Evolutionary conservation across 2,797 vertebrate species (phyloP), one percentile per base, ranked within the genome.

Genomic region (Labeo calbasu): DNA sequence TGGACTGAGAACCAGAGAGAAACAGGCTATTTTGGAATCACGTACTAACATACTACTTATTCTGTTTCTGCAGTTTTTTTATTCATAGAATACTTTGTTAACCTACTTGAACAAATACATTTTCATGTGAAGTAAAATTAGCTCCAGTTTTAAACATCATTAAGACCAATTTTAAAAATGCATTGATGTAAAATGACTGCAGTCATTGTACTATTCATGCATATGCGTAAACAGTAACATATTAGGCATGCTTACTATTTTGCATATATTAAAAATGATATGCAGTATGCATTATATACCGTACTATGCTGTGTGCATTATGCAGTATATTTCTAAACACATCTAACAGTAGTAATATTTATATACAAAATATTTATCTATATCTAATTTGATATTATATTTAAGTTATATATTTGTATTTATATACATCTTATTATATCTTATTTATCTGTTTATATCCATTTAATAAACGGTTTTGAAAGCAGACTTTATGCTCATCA

Each of bases 21-120:
- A 70, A 75, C 25, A 36, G 73, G 77, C 81, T 25, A 28, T 48
- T 77, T 78, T 48, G 40, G 23, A 63, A 50, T 65, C 10, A 5
- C 23, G 50, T 28, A 28, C 43, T 65, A 78, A 7, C 57, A 48
- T 48, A 28, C 7, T 17, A 59, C n/a, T 61, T 48, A 28, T 73
- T 19, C 71, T 28, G 15, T 50, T 73, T 19, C 55, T 43, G 43
- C 46, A 46, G 25, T n/a, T 9, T 50, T 72, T 72, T 72, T 28
- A 50, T 72, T 40, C 19, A 81, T 9, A 81, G 83, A n/a, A n/a
- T n/a, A n/a, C n/a, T n/a, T n/a, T n/a, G n/a, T n/a, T n/a, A 36
- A 13, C 59, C 17, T 85, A 50, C 51, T 36, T 40, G 28, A 69
- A n/a, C 8, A 50, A 5, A 13, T 25, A 2, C 6, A 48, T 23